Base-by-base conservation (phyloP, 2,888 invertebrate genomes). In the Dasypogon diadema region DNA sequence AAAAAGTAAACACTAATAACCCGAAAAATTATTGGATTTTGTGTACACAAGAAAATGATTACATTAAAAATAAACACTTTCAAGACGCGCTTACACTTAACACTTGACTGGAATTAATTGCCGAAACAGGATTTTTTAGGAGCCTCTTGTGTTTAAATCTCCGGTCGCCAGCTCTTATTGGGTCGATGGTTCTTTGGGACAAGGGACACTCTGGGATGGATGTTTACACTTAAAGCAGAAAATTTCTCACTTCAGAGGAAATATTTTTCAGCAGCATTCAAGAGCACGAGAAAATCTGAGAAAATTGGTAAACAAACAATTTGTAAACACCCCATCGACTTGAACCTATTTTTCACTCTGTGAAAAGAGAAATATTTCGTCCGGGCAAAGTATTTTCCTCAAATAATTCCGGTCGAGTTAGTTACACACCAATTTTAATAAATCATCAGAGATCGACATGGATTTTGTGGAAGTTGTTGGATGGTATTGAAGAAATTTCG, bases 261-360 rank as follows among this genome's bases (percentile, higher is more conserved):
- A 51, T 21, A 51, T 16, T 51, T 51, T 51, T 51, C 51, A 51
- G 18, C 51, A 51, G 51, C 18, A 18, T 12, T 21, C 51, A 21
- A 51, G 51, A 16, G 51, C 42, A 42, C n/a, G 42, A 42, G n/a
- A 12, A 42, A 42, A 21, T 51, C 51, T 16, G 18, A 16, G 51
- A 18, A 51, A 51, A 21, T 51, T 21, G 6, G 51, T 51, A 51
- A 51, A 51, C 51, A 51, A 2, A 2, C 3, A 51, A 16, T 51
- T 51, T 51, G 51, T 51, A 51, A 51, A 51, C 51, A 51, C 51
- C 18, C 51, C 21, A 51, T 51, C 18, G 51, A 51, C 51, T 51
- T 1, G 5, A 1, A 3, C 18, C 21, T 18, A 51, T 51, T 8
- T 51, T 21, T 21, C 1, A 16, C 6, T 21, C 51, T 1, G 21